Conservation (phyloP, 2,113 vertebrate genomes). For the Theristicus caerulescens region DNA sequence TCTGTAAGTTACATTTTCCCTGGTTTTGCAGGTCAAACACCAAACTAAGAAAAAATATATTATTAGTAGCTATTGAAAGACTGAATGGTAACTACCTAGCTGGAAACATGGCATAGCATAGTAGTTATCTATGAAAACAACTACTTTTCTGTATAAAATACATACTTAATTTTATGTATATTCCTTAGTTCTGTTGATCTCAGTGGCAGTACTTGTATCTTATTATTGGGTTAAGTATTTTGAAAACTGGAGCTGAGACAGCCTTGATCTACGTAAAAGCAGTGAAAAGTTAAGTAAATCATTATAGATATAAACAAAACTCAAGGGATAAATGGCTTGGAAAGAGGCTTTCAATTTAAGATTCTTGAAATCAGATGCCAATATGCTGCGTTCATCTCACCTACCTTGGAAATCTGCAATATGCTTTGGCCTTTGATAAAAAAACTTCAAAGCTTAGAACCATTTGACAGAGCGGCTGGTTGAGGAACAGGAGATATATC, state of each 20-base stretch:
- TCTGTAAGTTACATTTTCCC: background rate
- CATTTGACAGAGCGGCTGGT: background rate
- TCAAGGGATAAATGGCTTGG: background rate
- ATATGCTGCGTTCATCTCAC: background rate
- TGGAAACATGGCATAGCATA: background rate
- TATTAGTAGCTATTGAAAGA: background rate
- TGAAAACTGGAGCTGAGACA: background rate
- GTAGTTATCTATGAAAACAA: background rate
- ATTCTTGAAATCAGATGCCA: background rate
- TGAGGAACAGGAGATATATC: background rate
- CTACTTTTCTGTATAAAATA: background rate
- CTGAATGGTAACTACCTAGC: background rate
- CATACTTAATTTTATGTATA: background rate
- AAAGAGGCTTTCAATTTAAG: background rate
- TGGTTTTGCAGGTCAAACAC: background rate
- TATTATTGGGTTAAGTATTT: background rate
- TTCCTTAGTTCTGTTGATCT: background rate
- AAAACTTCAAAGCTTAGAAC: background rate
- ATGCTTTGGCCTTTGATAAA: background rate
- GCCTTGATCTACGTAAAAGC: background rate
- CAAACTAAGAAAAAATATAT: background rate
- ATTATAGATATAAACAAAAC: background rate
- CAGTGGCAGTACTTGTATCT: background rate
- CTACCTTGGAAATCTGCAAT: background rate
- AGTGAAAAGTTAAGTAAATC: background rate